Evolutionary conservation across 2,113 vertebrate genomes (phyloP), one percentile per base, ranked within the genome.

Genomic region (Petromus typicus): DNA sequence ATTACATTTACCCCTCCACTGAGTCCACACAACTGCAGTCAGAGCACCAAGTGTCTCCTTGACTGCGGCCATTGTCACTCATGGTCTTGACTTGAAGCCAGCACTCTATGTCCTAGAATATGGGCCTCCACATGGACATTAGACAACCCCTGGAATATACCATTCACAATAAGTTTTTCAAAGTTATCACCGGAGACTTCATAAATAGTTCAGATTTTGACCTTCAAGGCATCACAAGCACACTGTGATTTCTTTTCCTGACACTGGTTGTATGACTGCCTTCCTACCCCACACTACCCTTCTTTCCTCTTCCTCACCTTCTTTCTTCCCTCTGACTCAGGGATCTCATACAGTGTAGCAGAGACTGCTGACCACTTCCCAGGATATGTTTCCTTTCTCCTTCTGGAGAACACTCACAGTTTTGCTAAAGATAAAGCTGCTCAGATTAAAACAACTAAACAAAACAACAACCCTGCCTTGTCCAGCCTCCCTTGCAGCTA

Each of bases 141-240:
- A 96, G 97, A 92, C 97, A 97, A 82, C 67, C 43, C 84, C 97
- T 86, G 95, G 93, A 95, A 95, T 93, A 96, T 94, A 92, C 81
- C 85, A 95, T 96, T 96, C 92, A 96, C 97, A 98, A 95, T 95
- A 97, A 97, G 95, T 89, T 51, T 91, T 91, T 61, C 93, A 61
- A 97, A 97, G 76, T 97, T 97, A 95, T 97, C 95, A 91, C 71
- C 75, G 95, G 90, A 97, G 97, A 94, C 67, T 95, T 96, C 61
- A 93, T 92, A 97, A 98, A 97, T 96, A 94, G 93, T 92, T 57
- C 9, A 12, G 16, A 61, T 81, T 96, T 89, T 79, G 63, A 57
- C 32, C 63, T 13, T 16, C 40, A 80, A 76, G 25, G 16, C 30
- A 12, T 66, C 27, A 79, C 2, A 66, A 59, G 34, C 20, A 88